A percentile compares a stretch with the other conserved stretches of the same genome.
Conservation (phyloP, 2,888 invertebrate species). For the Mimumesa dahlbomi region DNA sequence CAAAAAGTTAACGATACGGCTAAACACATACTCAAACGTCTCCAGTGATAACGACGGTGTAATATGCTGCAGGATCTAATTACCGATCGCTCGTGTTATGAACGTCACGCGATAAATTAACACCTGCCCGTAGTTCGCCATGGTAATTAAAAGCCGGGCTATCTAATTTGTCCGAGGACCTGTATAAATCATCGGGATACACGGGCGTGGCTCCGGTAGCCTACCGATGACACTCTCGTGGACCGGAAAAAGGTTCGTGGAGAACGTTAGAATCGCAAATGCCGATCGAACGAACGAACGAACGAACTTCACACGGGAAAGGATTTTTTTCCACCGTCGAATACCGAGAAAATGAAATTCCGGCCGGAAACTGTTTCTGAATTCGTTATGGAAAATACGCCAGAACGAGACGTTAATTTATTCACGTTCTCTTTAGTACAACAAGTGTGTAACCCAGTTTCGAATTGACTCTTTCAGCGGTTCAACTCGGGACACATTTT, state of each 20-base stretch:
- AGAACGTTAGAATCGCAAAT: constrained; percentile 37
- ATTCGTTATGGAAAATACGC: constrained; percentile 3
- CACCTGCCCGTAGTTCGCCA: background rate
- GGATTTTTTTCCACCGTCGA: background rate
- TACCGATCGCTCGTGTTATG: background rate
- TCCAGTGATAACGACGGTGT: background rate
- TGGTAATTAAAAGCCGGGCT: constrained; percentile 38
- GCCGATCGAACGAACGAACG: background rate
- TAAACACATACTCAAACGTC: background rate
- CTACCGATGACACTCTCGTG: background rate
- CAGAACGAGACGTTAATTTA: constrained; percentile 21
- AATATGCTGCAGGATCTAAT: background rate
- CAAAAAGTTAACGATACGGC: too few relatives aligned
- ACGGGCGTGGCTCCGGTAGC: constrained; percentile 7
- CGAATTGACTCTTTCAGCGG: constrained; percentile 10
- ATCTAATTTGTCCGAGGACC: constrained; percentile 40
- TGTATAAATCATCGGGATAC: constrained; percentile 28
- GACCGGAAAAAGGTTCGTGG: background rate
- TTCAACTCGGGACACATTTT: constrained; percentile 16
- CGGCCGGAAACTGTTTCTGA: constrained; percentile 1
- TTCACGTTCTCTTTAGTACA: constrained; percentile 13
- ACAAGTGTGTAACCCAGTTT: constrained; percentile 38
- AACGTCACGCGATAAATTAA: constrained; percentile 15
- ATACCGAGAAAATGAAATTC: background rate
- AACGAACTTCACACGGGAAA: background rate